Conservation (phyloP, 2,797 vertebrate species). For the Sorex maritimensis region DNA sequence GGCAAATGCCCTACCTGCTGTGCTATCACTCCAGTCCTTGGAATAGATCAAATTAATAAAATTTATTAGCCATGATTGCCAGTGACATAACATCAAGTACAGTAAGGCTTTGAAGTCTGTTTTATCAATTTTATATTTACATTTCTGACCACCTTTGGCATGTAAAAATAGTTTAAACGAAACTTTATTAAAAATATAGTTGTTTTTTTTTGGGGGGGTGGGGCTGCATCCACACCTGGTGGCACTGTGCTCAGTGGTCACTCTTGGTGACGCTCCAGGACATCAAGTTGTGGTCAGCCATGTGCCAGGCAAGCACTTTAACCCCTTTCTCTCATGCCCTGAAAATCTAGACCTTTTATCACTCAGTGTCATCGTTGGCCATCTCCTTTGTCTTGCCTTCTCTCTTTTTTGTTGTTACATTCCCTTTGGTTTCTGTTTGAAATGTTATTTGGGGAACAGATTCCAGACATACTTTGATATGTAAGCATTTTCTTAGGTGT, state of each 20-base stretch:
- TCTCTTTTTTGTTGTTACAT: background rate
- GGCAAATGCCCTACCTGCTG: too few relatives aligned
- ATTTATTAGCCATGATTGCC: background rate
- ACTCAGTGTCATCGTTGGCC: background rate
- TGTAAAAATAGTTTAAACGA: background rate
- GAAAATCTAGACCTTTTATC: background rate
- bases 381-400: background rate
- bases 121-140: background rate
- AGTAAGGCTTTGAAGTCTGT: background rate
- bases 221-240: background rate
- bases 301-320: too few relatives aligned
- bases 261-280: background rate
- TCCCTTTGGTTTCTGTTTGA: too few relatives aligned
- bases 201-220: background rate
- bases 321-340: too few relatives aligned
- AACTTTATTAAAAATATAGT: background rate
- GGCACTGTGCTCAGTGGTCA: background rate
- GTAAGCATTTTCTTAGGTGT: slow-evolving; percentile 34
- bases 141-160: background rate
- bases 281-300: background rate
- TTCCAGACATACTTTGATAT: slow-evolving; percentile 11
- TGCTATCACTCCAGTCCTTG: background rate
- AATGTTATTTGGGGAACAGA: background rate
- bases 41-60: slow-evolving; percentile 12
- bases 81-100: background rate